Evolutionary conservation across 2,797 vertebrate species (phyloP), one percentile per base, ranked within the genome.

Genomic region (Stomatorhinus walkeri): DNA sequence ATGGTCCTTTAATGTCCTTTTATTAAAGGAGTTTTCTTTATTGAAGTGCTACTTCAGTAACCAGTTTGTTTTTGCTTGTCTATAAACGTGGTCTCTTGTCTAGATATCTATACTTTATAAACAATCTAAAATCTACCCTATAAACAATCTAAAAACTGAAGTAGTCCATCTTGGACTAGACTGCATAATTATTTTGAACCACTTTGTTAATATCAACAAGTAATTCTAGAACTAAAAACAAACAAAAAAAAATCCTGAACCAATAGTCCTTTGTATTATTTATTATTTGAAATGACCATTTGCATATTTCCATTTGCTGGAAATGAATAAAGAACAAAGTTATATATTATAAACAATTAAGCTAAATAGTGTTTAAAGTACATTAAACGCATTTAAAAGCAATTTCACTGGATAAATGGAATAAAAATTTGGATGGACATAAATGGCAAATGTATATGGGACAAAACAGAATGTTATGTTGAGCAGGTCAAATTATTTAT

Each of bases 401-500:
- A 54, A 85, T 24, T 85, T 51, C 84, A 83, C 79, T 83, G 43
- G 40, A 83, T 83, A 83, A 24, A 83, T 46, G 19, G 22, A 83
- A 83, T 14, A 48, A 24, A 49, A 56, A 83, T 54, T 52, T 54
- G 19, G 52, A 24, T 87, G 83, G 83, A 61, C 83, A 24, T 28
- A 88, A 48, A 51, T 64, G 85, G 88, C 79, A 52, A 91, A 88
- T 87, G 87, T 87, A 89, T 89, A 88, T 90, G 59, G 85, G 90
- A 48, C 81, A 84, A 86, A 88, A 79, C 79, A 87, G 48, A 88
- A 88, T 79, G 52, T 85, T 90, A 87, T 89, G 28, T 90, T 91
- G 88, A 83, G 85, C 86, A 89, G 89, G 91, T 89, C 72, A 87
- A 88, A 91, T 91, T 87, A 89, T 85, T 87, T 87, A 92, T 92